Evolutionary conservation across 2,797 vertebrate species (phyloP).

Genomic region (Lepidocolaptes lacrymiger): DNA sequence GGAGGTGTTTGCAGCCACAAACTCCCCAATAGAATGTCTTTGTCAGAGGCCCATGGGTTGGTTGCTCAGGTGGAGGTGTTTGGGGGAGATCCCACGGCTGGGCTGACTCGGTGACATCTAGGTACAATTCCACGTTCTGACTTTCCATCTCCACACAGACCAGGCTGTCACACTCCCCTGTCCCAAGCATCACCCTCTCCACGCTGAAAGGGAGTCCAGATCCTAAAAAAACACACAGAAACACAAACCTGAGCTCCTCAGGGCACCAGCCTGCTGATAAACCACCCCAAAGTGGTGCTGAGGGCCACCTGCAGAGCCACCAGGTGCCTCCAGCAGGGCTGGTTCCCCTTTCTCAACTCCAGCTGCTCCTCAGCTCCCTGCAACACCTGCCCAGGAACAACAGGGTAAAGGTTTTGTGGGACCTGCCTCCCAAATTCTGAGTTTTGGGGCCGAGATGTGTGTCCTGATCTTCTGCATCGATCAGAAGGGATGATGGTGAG

Average conservation of each 20-base stretch:
- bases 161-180: background rate
- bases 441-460: background rate
- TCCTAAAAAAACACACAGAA: background rate
- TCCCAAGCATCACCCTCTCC: background rate
- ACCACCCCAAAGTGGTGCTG: background rate
- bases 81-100: background rate
- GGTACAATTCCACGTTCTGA: conserved; percentile 24
- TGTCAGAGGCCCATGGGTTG: background rate
- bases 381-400: background rate
- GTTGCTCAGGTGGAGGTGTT: conserved; percentile 11
- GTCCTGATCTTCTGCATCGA: background rate
- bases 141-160: background rate
- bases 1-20: conserved; percentile 35
- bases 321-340: background rate
- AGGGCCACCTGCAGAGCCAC: background rate
- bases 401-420: background rate
- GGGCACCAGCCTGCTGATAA: background rate
- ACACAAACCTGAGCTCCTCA: background rate
- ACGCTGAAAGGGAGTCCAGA: background rate
- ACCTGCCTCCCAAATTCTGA: background rate
- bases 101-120: conserved; percentile 29
- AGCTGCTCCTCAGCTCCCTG: background rate
- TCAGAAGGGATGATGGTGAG: background rate
- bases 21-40: conserved; percentile 57
- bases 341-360: background rate